Evolutionary conservation across 1,140 invertebrate genomes (phyloP).

Genomic region (Saccostrea echinata): DNA sequence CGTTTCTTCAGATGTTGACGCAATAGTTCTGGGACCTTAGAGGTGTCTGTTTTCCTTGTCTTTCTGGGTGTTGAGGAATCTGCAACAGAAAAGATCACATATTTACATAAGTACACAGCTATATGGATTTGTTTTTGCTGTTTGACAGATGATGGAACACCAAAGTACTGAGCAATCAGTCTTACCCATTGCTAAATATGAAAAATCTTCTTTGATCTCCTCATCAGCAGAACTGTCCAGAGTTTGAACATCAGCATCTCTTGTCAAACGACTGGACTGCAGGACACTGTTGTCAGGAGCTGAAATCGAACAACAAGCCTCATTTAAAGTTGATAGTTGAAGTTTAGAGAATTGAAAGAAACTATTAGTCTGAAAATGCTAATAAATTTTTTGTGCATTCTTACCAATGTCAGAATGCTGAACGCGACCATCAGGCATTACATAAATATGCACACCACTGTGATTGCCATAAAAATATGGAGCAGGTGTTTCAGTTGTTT

Average conservation of each 20-base stretch:
- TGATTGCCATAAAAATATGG: conserved; percentile 28
- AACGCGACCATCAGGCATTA: conserved; percentile 54
- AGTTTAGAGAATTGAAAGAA: no score
- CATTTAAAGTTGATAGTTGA: neutral
- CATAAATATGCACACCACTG: conserved; percentile 60
- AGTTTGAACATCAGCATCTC: conserved; percentile 23
- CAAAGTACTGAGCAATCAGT: neutral
- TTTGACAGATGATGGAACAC: neutral
- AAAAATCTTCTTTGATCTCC: conserved; percentile 37
- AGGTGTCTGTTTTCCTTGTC: neutral
- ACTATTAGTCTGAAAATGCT: neutral
- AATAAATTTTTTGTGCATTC: neutral
- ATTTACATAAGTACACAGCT: neutral
- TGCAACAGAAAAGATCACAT: neutral
- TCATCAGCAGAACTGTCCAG: conserved; percentile 36
- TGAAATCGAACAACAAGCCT: neutral
- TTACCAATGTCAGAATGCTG: conserved; percentile 52
- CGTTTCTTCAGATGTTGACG: conserved; percentile 37
- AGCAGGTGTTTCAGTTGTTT: conserved; percentile 38
- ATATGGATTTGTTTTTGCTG: no score
- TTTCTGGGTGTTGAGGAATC: conserved; percentile 40
- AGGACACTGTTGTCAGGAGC: conserved; percentile 19
- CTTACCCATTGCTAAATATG: conserved; percentile 33
- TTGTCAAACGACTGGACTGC: conserved; percentile 23
- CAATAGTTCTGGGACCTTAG: conserved; percentile 45